Evolutionary conservation across 2,888 invertebrate genomes (phyloP), one percentile per base, ranked within the genome.

Genomic region (Mesoligia furuncula): DNA sequence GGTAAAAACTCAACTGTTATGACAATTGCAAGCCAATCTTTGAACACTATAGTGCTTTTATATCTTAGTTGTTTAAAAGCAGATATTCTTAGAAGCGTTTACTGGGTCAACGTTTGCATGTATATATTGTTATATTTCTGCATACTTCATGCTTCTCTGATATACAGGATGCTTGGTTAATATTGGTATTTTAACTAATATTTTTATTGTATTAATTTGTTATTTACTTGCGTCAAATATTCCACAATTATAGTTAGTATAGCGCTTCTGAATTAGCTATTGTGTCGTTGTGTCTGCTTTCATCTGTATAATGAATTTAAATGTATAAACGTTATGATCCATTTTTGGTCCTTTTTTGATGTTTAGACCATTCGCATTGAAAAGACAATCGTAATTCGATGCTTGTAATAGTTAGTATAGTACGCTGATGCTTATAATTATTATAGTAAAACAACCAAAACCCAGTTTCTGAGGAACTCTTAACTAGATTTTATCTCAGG

Each of bases 241-340:
- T 48, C 82, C 77, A 15, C 59, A 9, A 54, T 36, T 45, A 82
- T 2, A 42, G 77, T 65, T 1, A 81, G 81, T 57, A 73, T 67
- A 42, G 69, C 39, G 69, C 70, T 13, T 59, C 57, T n/a, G 39
- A 62, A 71, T n/a, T 77, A 31, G 78, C 62, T 82, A 82, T 67
- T 67, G 48, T 13, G n/a, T 6, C 9, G 78, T 3, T 0, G 67
- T 0, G 0, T 74, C 81, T 11, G 62, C 51, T 5, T 66, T 82
- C 81, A 78, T 78, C 81, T 82, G 81, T 57, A 27, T 24, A 79
- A 80, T 0, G 3, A 61, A 67, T 73, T 73, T 45, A n/a, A 77
- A 68, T 42, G 4, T 54, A 20, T 68, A 51, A 68, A 54, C 27
- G 7, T 67, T 20, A 17, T 42, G 27, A 15, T 17, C 0, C 15